Percentiles rank a stretch among this genome's conserved stretches.
Evolutionary conservation across 2,113 vertebrate species (phyloP).

Genomic region (Chaetorhynchus papuensis): DNA sequence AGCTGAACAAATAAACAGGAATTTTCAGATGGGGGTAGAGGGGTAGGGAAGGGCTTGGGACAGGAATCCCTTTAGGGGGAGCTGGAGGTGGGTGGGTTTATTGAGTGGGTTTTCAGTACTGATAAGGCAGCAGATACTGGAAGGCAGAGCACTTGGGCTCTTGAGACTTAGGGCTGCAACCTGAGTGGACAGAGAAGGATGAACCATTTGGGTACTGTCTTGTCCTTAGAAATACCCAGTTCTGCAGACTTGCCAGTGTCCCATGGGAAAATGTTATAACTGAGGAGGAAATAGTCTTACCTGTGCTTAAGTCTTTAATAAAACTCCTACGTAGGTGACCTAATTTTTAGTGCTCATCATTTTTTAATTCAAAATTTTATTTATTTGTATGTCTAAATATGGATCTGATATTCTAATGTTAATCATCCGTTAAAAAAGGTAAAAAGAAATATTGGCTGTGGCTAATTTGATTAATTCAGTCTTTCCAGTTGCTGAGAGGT

Average conservation of each 20-base stretch:
- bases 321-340: neutral
- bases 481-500: neutral
- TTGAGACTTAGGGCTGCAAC: neutral
- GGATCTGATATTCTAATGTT: neutral
- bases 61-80: neutral
- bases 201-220: neutral
- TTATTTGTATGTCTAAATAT: neutral
- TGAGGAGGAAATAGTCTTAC: neutral
- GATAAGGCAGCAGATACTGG: neutral
- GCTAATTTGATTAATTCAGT: neutral
- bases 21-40: neutral
- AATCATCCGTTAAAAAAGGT: neutral
- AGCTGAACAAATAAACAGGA: neutral
- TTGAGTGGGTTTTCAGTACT: neutral
- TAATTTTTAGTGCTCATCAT: neutral
- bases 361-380: neutral
- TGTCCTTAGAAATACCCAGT: neutral
- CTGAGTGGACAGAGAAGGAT: neutral
- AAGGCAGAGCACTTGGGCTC: neutral
- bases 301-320: neutral
- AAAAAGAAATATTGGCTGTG: neutral
- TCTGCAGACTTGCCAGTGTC: neutral
- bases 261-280: neutral
- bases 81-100: neutral
- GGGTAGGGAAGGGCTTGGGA: neutral